A percentile compares a stretch with the other conserved stretches of the same genome.
phyloP scores from a whole-genome alignment of 1,140 invertebrate species.

The Zaprionus gabonicus region DNA sequence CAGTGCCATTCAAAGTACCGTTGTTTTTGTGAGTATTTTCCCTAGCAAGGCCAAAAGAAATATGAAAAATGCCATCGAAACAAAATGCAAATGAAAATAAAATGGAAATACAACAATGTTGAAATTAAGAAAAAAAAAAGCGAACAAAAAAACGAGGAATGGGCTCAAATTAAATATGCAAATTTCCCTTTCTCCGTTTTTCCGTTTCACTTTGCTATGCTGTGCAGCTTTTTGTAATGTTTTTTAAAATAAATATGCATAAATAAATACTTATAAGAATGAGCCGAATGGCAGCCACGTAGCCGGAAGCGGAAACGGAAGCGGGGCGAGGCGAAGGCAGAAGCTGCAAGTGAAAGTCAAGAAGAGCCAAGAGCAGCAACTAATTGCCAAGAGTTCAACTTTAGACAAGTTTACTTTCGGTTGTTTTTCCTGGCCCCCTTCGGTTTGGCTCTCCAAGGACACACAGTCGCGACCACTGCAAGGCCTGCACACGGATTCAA shows the following conservation, averaged over 20 bases:
- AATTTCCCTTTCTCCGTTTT: conserved; percentile 38
- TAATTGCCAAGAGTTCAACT: conserved; percentile 48
- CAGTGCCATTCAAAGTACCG: conserved; percentile 46
- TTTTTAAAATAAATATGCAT: conserved; percentile 69
- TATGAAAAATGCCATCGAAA: conserved; percentile 27
- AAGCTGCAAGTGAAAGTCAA: conserved; percentile 36
- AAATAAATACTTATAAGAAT: conserved; percentile 61
- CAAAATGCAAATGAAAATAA: conserved; percentile 53
- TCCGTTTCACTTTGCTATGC: conserved; percentile 16
- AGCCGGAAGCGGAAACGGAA: conserved; percentile 31
- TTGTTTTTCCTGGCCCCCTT: conserved; percentile 19
- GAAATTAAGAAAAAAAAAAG: conserved; percentile 43
- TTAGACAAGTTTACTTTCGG: conserved; percentile 42
- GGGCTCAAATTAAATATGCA: conserved; percentile 73
- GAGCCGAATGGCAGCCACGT: conserved; percentile 18
- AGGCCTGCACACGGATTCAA: conserved; percentile 25
- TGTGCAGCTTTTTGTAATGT: conserved; percentile 26
- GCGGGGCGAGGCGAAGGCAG: conserved; percentile 9
- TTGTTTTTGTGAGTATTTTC: conserved; percentile 28
- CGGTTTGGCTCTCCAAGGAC: not conserved
- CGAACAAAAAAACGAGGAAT: conserved; percentile 5
- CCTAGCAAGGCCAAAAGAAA: conserved; percentile 46
- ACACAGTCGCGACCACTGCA: not conserved
- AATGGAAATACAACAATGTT: conserved; percentile 52
- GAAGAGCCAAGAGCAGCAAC: conserved; percentile 27